Conservation (phyloP, 2,888 invertebrate species). For the Periphyllus acericola region DNA sequence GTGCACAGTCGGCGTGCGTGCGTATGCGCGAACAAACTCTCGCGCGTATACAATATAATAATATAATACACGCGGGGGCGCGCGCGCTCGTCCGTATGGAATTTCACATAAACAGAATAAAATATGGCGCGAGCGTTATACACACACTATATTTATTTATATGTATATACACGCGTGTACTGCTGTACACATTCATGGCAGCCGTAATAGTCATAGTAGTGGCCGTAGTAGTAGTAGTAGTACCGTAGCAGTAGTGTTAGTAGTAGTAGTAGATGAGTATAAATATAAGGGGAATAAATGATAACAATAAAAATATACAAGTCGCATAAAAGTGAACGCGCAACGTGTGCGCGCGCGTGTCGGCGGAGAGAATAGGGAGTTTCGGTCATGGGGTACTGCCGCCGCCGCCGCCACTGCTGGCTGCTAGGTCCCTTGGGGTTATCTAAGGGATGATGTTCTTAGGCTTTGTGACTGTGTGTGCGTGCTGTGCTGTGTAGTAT, state of each 20-base stretch:
- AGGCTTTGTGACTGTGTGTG: slow-evolving; percentile 51
- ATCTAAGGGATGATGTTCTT: slow-evolving; percentile 60
- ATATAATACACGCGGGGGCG: slow-evolving; percentile 34
- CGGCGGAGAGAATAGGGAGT: slow-evolving; percentile 46
- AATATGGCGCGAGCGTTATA: slow-evolving; percentile 52
- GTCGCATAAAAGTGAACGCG: slow-evolving; percentile 57
- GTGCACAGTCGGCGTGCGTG: neutral
- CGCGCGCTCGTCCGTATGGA: slow-evolving; percentile 30
- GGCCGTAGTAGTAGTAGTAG: neutral
- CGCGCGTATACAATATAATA: neutral
- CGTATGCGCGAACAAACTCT: neutral
- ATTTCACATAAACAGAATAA: slow-evolving; percentile 61
- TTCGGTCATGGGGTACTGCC: slow-evolving; percentile 50
- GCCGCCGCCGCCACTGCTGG: neutral
- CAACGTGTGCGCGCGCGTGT: neutral
- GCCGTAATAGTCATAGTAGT: neutral
- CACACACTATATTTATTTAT: neutral
- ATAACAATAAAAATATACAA: slow-evolving; percentile 62
- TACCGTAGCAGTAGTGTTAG: neutral
- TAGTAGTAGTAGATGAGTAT: slow-evolving; percentile 49
- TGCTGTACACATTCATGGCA: no score
- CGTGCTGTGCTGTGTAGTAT: slow-evolving; percentile 22
- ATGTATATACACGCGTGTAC: neutral
- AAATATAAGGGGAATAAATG: slow-evolving; percentile 62
- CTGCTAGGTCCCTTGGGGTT: slow-evolving; percentile 40